These are phyloP conservation scores for Pseudomyrmex gracilis DNA, from an alignment of 1,140 invertebrate genomes.

Conservation along the genomic window DNA sequence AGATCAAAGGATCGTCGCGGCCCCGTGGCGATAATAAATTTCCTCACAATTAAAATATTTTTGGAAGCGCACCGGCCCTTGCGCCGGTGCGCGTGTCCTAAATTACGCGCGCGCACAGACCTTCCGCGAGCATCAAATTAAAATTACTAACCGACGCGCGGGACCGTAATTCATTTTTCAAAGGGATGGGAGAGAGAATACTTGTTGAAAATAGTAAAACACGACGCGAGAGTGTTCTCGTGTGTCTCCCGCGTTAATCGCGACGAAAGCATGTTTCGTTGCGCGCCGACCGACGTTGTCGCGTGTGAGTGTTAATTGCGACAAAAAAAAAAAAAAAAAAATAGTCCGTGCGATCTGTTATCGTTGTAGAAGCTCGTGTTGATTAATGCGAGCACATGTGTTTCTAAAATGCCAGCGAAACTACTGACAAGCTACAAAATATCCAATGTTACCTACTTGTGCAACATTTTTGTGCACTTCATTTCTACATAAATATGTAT, in stretches of 20 bases:
- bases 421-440: conserved; percentile 1
- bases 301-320: conserved; percentile 49
- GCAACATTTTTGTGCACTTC: not conserved
- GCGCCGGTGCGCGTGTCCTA: conserved; percentile 52
- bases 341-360: conserved; percentile 40
- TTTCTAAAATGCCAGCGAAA: not conserved
- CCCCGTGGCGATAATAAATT: conserved; percentile 69
- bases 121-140: conserved; percentile 62
- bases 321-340: too few species aligned
- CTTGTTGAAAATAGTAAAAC: conserved; percentile 38
- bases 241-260: conserved; percentile 34
- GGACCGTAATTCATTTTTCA: conserved; percentile 76
- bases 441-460: not conserved
- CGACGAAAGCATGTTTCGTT: conserved; percentile 38
- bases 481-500: not conserved
- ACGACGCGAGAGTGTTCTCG: conserved; percentile 5
- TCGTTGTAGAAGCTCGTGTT: conserved; percentile 39
- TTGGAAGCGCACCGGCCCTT: conserved; percentile 14
- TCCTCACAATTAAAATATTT: conserved; percentile 77
- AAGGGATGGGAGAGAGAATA: conserved; percentile 62
- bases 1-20: conserved; percentile 56
- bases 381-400: conserved; percentile 54
- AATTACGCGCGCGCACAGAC: conserved; percentile 54
- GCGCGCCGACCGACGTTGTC: not conserved
- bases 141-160: conserved; percentile 60